phyloP scores from a whole-genome alignment of 2,113 vertebrate genomes.

The Recurvirostra avosetta region DNA sequence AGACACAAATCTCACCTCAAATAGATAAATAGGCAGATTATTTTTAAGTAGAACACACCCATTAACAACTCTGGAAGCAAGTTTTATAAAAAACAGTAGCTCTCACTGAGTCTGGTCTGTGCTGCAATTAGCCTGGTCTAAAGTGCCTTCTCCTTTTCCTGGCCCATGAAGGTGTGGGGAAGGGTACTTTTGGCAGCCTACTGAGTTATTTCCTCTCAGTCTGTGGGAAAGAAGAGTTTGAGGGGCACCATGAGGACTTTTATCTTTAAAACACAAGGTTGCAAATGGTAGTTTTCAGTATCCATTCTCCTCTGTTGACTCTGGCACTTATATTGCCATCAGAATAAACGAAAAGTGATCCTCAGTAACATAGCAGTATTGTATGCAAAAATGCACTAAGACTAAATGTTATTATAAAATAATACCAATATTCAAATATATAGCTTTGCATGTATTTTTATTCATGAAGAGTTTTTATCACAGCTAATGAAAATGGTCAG shows the following conservation, averaged over 20 bases:
- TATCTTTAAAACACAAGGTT: neutral
- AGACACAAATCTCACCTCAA: slow-evolving; percentile 33
- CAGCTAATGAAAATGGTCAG: neutral
- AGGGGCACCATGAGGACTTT: neutral
- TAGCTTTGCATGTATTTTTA: neutral
- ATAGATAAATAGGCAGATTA: neutral
- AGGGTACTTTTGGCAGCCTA: neutral
- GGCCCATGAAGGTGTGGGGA: neutral
- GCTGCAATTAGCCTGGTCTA: neutral
- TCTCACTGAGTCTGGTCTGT: neutral
- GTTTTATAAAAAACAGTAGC: neutral
- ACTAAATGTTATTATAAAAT: neutral
- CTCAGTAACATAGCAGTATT: neutral
- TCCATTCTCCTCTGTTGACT: neutral
- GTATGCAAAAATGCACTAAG: neutral
- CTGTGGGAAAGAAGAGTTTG: neutral
- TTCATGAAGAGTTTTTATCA: neutral
- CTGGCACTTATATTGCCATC: neutral
- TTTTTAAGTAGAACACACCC: neutral
- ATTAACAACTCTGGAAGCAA: neutral
- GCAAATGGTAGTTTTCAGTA: neutral
- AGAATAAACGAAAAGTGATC: neutral
- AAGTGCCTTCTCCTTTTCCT: neutral
- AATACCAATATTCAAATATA: neutral
- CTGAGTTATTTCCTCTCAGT: neutral